Conservation (phyloP, 2,113 vertebrate species). For the Montifringilla adamsi region DNA sequence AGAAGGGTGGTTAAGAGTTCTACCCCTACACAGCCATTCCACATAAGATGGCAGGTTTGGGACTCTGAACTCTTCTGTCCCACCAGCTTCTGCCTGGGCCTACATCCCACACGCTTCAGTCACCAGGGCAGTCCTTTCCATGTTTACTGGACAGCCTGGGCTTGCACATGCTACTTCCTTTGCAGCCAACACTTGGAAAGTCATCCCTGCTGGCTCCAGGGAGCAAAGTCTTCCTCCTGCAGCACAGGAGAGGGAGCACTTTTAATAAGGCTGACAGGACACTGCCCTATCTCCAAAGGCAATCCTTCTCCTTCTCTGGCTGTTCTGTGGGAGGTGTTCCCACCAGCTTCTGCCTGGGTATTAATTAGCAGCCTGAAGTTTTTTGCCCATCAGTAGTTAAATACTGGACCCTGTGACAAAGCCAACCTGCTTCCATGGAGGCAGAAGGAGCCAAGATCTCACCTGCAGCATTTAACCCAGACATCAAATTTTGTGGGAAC, state of each 20-base stretch:
- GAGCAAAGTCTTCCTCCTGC: background rate
- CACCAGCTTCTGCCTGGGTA: background rate
- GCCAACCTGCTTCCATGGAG: background rate
- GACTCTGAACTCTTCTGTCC: background rate
- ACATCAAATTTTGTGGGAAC: accelerated
- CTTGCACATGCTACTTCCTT: background rate
- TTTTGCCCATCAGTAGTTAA: background rate
- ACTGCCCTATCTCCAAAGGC: background rate
- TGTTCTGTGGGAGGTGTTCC: background rate
- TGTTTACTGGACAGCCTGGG: background rate
- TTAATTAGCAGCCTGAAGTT: background rate
- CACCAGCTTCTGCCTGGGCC: background rate
- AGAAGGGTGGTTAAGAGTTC: background rate
- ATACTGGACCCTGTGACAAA: background rate
- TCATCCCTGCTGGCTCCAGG: background rate
- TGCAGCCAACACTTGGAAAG: background rate
- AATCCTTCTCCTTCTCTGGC: background rate
- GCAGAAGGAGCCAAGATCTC: background rate
- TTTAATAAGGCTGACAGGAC: background rate
- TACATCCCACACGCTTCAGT: background rate
- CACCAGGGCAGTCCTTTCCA: background rate
- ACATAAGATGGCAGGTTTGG: background rate
- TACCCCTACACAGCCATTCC: background rate
- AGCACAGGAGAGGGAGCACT: background rate
- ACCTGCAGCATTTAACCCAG: background rate